phyloP scores from a whole-genome alignment of 2,888 invertebrate species.

The Nephrocerus scutellatus region DNA sequence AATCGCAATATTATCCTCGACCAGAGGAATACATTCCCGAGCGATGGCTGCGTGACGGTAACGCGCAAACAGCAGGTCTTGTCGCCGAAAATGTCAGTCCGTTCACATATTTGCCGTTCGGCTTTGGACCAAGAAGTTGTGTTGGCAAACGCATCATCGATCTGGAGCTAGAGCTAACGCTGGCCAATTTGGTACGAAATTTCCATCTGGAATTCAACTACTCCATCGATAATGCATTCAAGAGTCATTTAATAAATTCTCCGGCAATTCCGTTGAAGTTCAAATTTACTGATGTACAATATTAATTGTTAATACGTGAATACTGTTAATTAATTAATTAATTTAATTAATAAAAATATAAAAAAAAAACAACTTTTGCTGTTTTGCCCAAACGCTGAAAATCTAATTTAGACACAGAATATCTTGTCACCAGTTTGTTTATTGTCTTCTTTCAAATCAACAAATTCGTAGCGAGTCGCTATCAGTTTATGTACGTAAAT shows the following conservation, averaged over 20 bases:
- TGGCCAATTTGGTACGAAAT: constrained; percentile 47
- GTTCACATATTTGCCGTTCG: constrained; percentile 36
- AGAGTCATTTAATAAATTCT: constrained; percentile 31
- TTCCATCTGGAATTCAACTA: constrained; percentile 44
- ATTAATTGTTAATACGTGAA: constrained; percentile 12
- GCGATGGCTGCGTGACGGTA: constrained; percentile 55
- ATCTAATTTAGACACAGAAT: too few relatives aligned
- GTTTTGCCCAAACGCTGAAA: too few relatives aligned
- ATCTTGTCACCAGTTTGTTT: constrained; percentile 18
- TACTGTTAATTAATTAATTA: too few relatives aligned
- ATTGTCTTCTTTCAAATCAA: constrained; percentile 12
- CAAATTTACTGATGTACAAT: constrained; percentile 34
- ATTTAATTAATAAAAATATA: too few relatives aligned
- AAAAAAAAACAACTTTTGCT: constrained; percentile 23
- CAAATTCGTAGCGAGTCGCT: too few relatives aligned
- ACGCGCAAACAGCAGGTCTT: constrained; percentile 19
- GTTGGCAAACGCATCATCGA: constrained; percentile 68
- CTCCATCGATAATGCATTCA: constrained; percentile 32
- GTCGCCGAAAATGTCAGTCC: constrained; percentile 28
- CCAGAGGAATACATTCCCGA: constrained; percentile 64
- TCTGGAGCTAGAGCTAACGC: constrained; percentile 57
- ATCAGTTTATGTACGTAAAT: too few relatives aligned
- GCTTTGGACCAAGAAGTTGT: constrained; percentile 52
- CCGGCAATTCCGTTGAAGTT: constrained; percentile 42
- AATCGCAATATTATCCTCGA: constrained; percentile 58